Base-by-base conservation (phyloP, 2,888 invertebrate species). In the Gisinianus flammeolus region DNA sequence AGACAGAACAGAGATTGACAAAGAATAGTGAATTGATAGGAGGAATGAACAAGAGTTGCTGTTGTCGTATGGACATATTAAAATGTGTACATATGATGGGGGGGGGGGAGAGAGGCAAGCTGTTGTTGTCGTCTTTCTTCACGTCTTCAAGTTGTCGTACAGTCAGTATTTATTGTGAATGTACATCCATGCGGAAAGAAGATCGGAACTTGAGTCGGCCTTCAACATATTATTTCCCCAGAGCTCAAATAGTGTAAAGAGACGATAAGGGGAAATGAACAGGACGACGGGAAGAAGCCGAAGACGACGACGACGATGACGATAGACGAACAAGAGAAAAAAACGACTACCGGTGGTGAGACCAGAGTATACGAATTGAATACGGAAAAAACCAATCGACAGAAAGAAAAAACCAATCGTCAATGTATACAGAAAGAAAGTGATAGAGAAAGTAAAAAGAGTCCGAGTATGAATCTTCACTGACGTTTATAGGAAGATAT, bases 231-330 rank as follows among this genome's bases (percentile, higher is more conserved):
- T 78, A 78, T 78, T 78, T 78, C 78, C 78, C 78, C 44, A 54
- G 78, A 78, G 78, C 75, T 69, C 69, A 69, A 54, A 66, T 70
- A 75, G 75, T 78, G 78, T 78, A 78, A 78, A 78, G 78, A 24
- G 58, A 74, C 62, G 78, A 74, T 74, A 74, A 74, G 74, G 52
- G 73, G 74, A 35, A 66, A 74, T 66, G 74, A 74, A 66, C 62
- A 62, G 24, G 24, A 62, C 5, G 19, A 35, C 19, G 35, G 24
- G n/a, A 68, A 5, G 19, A 19, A 31, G 66, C 2, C 19, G 31
- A 26, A 16, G 64, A 28, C 5, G 5, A 64, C 5, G 28, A 26
- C 10, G 28, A 64, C 10, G 30, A 64, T 22, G 5, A 19, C 28
- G 6, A 64, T 19, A 66, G 66, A 30, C 31, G n/a, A 22, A 64